phyloP scores from a whole-genome alignment of 2,797 vertebrate genomes.

The Tauraco hartlaubi region DNA sequence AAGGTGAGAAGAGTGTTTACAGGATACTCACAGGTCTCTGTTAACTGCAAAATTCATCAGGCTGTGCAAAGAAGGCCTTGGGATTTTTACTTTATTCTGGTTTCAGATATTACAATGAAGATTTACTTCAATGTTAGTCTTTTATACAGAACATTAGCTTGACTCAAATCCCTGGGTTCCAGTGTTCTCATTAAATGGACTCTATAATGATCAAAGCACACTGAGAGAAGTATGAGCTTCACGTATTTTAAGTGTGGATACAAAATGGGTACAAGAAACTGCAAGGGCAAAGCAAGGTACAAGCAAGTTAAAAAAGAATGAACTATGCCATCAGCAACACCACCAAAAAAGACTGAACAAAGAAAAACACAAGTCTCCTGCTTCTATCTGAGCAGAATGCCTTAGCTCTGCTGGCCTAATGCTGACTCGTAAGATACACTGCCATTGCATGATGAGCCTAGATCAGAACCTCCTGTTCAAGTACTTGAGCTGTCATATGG shows the following conservation, averaged over 20 bases:
- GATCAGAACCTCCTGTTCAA: background rate
- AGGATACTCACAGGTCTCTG: background rate
- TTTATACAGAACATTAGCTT: background rate
- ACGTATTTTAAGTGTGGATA: background rate
- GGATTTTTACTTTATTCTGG: background rate
- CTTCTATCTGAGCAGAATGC: background rate
- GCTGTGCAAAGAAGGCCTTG: background rate
- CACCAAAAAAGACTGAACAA: background rate
- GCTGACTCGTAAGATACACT: background rate
- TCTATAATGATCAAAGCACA: background rate
- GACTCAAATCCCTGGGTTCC: background rate
- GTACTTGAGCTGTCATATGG: background rate
- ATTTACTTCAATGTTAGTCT: background rate
- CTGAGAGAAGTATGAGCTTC: background rate
- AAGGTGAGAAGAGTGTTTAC: slow-evolving; percentile 26
- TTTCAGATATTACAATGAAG: background rate
- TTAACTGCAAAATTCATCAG: background rate
- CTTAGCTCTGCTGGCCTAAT: background rate
- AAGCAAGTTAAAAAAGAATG: background rate
- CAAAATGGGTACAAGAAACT: background rate
- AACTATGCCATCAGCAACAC: background rate
- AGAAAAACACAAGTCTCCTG: background rate
- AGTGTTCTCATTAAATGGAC: background rate
- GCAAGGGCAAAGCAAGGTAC: background rate
- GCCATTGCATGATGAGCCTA: background rate